phyloP scores from a whole-genome alignment of 2,113 vertebrate genomes.

The Garra rufa region DNA sequence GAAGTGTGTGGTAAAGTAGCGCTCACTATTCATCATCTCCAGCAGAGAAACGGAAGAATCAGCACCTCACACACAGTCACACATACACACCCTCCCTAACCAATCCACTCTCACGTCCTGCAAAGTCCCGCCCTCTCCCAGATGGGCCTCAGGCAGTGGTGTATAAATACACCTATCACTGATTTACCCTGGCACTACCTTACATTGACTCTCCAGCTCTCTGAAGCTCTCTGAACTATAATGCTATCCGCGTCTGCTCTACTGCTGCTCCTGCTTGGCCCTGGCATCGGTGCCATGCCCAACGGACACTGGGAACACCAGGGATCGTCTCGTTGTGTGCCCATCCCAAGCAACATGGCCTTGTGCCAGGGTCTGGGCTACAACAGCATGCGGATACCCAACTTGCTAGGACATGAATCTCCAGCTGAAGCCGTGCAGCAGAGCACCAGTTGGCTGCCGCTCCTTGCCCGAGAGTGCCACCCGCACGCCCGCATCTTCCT shows the following conservation, averaged over 20 bases:
- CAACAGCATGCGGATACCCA: slow-evolving; percentile 81
- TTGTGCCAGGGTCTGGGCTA: slow-evolving; percentile 85
- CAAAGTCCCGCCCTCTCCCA: slow-evolving; percentile 50
- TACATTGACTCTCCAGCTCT: slow-evolving; percentile 31
- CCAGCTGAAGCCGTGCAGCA: slow-evolving; percentile 82
- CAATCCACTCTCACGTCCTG: slow-evolving; percentile 51
- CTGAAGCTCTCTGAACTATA: slow-evolving; percentile 48
- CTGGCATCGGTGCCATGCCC: slow-evolving; percentile 52
- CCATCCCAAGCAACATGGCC: slow-evolving; percentile 79
- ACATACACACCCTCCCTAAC: slow-evolving; percentile 46
- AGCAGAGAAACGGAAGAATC: slow-evolving; percentile 43
- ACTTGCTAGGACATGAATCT: slow-evolving; percentile 83
- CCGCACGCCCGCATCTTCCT: slow-evolving; percentile 83
- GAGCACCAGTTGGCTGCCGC: slow-evolving; percentile 83
- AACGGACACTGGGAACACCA: slow-evolving; percentile 72
- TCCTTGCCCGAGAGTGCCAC: slow-evolving; percentile 83
- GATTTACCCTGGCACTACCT: slow-evolving; percentile 47
- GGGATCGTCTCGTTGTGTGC: slow-evolving; percentile 75
- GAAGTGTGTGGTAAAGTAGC: slow-evolving; percentile 1
- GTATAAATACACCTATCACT: slow-evolving; percentile 76
- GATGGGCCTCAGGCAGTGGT: slow-evolving; percentile 56
- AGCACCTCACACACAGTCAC: slow-evolving; percentile 51
- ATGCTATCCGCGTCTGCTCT: slow-evolving; percentile 37
- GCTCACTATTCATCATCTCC: slow-evolving; percentile 47
- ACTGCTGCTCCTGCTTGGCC: slow-evolving; percentile 60